Evolutionary conservation across 2,888 invertebrate genomes (phyloP), one percentile per base, ranked within the genome.

Genomic region (Caenorhabditis zanzibari): DNA sequence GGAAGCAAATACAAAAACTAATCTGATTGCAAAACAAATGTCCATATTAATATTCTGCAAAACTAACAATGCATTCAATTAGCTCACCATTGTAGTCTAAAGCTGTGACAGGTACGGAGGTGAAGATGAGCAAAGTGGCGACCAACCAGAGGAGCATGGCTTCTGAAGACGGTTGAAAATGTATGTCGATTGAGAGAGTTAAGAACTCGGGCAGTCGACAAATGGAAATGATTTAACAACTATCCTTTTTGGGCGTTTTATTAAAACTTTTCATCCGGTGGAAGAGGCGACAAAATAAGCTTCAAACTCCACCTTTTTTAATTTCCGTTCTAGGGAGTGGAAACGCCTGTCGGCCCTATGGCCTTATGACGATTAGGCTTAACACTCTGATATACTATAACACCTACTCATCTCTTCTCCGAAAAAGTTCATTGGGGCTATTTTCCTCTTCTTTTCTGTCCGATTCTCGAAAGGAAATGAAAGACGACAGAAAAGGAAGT

Each of bases 271-370:
- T 54, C 28, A 16, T 32, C 56, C 38, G 9, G 12, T 19, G 12
- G 35, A 61, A 28, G 44, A 26, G 14, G 49, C n/a, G 63, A 74
- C 58, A 68, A 66, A 68, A 68, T 52, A 32, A 68, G 66, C 59
- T 32, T 19, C 59, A 61, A 61, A 56, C 32, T 68, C 82, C 82
- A 75, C 82, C 82, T 83, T 83, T 82, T 83, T 79, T 66, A 83
- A 83, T 83, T 83, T 83, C 82, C 82, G 79, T 63, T 77, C 28
- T 28, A 19, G 44, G 28, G 69, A 10, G 47, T 41, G 41, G 24
- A 44, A 26, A 10, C 44, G 24, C 9, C 58, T 59, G 47, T 35
- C 54, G 71, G 19, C 44, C 52, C 44, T 19, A 35, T 68, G 75
- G 41, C 54, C 69, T 69, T 54, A 44, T 79, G 79, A 79, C 79